Evolutionary conservation across 2,113 vertebrate genomes (phyloP), one percentile per base, ranked within the genome.

Genomic region (Platichthys flesus): DNA sequence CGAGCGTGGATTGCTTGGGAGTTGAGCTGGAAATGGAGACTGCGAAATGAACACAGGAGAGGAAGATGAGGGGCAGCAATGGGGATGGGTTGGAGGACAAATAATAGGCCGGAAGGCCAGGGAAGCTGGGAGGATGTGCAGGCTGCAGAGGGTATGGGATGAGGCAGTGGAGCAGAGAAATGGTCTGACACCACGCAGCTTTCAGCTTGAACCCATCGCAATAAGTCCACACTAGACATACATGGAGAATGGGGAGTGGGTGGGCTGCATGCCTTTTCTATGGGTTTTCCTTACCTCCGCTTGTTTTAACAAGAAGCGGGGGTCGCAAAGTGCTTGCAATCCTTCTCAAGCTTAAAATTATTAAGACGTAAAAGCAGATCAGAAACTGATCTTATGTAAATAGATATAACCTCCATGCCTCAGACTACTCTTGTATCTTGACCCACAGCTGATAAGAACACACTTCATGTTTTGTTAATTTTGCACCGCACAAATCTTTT

Each of bases 141-240:
- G 18, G 64, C 65, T 60, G 74, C 59, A 14, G 28, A 14, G 28
- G 16, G 31, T 8, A 42, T 31, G 26, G 26, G 58, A 42, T 16
- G 58, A 68, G 26, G 67, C 51, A 59, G 57, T 31, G 74, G 66
- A 71, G 76, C 40, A 66, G 66, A 69, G 45, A 71, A 28, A 74
- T 57, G 68, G 60, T 23, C 56, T n/a, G 28, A 71, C 62, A 78
- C 73, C 76, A 82, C 31, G 12, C 63, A 3, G 77, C 63, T 76
- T 63, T 68, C 58, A 55, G 42, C n/a, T n/a, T n/a, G n/a, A n/a
- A n/a, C n/a, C n/a, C n/a, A 40, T 40, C 9, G 10, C 10, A 40
- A 61, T 47, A 71, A 76, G 52, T 55, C 40, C 37, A 37, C 71
- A 52, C 8, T 45, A 61, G 37, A 23, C 23, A 23, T 23, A 75